Evolutionary conservation across 2,888 invertebrate species (phyloP).

Genomic region (Notocelia uddmanniana): DNA sequence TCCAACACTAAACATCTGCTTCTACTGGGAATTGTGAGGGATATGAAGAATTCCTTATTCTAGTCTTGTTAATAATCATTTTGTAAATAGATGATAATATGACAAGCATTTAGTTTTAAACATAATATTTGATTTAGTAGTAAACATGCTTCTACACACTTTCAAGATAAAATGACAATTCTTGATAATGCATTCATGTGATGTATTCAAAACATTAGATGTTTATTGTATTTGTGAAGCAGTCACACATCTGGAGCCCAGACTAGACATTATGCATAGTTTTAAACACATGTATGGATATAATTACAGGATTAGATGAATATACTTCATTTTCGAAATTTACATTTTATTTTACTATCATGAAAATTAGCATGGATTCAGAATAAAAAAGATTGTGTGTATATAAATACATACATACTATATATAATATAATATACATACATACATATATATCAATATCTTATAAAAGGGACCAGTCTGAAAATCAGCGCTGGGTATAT

Average conservation of each 20-base stretch:
- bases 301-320: too few relatives aligned
- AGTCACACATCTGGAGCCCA: neutral
- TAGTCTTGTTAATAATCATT: neutral
- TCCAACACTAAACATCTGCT: neutral
- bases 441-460: too few relatives aligned
- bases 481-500: too few relatives aligned
- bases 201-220: neutral
- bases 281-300: too few relatives aligned
- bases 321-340: too few relatives aligned
- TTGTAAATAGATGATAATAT: constrained; percentile 8
- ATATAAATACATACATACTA: too few relatives aligned
- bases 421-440: too few relatives aligned
- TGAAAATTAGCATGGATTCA: too few relatives aligned
- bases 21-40: neutral
- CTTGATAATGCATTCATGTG: constrained; percentile 6
- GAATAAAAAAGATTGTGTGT: too few relatives aligned
- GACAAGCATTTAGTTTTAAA: neutral
- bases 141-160: constrained; percentile 7
- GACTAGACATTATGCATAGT: neutral
- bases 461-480: too few relatives aligned
- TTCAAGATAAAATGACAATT: constrained; percentile 31
- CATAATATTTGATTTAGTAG: constrained; percentile 22
- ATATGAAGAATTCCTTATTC: neutral
- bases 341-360: too few relatives aligned
- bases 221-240: neutral